Percentiles rank a stretch among this genome's conserved stretches.
phyloP scores from a whole-genome alignment of 1,140 invertebrate species.

The Alviniconcha marisindica region DNA sequence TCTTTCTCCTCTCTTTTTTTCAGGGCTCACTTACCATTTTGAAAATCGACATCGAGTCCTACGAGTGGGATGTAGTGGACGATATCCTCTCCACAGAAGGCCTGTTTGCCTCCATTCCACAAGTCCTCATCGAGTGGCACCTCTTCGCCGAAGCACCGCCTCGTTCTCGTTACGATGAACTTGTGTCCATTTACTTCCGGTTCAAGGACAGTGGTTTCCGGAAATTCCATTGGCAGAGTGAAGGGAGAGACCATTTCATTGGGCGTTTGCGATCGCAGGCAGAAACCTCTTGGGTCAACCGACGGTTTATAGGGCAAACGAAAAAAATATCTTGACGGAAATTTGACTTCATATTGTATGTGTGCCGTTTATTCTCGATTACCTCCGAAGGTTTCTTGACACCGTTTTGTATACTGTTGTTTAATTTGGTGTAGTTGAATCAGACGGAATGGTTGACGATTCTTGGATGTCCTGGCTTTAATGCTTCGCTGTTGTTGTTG shows the following conservation, averaged over 20 bases:
- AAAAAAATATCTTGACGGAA: too few species aligned
- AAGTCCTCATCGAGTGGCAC: conserved; percentile 42
- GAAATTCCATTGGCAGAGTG: conserved; percentile 26
- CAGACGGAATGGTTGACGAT: too few species aligned
- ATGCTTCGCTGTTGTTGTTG: too few species aligned
- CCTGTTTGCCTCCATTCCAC: conserved; percentile 15
- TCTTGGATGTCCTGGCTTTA: too few species aligned
- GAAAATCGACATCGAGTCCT: conserved; percentile 27
- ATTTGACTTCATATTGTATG: too few species aligned
- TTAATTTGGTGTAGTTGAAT: too few species aligned
- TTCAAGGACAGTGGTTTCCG: conserved; percentile 20
- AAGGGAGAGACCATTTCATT: conserved; percentile 30
- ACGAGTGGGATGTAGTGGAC: conserved; percentile 20
- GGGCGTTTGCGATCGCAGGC: conserved; percentile 23
- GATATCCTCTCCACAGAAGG: conserved; percentile 13
- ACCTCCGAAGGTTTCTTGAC: too few species aligned
- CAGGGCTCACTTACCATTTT: conserved; percentile 7
- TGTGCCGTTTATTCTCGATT: too few species aligned
- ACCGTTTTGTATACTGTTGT: too few species aligned
- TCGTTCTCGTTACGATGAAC: conserved; percentile 22
- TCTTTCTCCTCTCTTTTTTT: neutral
- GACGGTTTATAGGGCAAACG: neutral
- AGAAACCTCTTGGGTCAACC: conserved; percentile 34
- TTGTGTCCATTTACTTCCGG: neutral
- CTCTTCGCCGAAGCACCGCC: conserved; percentile 31